A percentile compares a stretch with the other conserved stretches of the same genome.
Conservation (phyloP, 2,888 invertebrate species). For the Stramonita haemastoma region DNA sequence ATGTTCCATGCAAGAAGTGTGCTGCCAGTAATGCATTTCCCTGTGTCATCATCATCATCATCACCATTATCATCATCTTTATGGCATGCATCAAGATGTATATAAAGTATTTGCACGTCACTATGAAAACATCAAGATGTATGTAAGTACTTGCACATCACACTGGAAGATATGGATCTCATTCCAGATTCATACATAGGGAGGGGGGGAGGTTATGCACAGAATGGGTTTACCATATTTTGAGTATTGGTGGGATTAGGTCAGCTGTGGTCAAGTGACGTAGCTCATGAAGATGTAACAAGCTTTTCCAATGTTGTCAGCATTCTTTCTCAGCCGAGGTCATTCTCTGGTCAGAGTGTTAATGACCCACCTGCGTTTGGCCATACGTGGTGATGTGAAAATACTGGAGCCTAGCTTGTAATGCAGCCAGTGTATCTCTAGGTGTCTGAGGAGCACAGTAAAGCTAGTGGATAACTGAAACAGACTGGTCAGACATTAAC, state of each 20-base stretch:
- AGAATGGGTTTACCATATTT: neutral
- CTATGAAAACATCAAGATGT: neutral
- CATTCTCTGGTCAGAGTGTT: too few relatives aligned
- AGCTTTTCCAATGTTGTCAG: neutral
- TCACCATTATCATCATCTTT: neutral
- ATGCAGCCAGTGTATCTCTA: neutral
- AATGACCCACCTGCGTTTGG: too few relatives aligned
- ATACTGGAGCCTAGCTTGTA: neutral
- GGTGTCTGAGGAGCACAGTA: too few relatives aligned
- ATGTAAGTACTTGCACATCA: neutral
- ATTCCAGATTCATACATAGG: neutral
- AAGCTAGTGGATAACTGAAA: too few relatives aligned
- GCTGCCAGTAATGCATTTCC: conserved; percentile 13
- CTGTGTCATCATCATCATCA: neutral
- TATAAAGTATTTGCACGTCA: neutral
- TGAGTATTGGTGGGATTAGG: neutral
- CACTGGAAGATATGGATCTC: neutral
- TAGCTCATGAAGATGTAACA: too few relatives aligned
- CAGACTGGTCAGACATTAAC: neutral
- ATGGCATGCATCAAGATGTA: neutral
- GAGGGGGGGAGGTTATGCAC: neutral
- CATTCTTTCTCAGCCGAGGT: neutral
- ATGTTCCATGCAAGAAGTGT: neutral
- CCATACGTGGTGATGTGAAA: neutral
- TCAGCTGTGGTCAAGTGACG: too few relatives aligned